phyloP scores from a whole-genome alignment of 1,140 invertebrate species.

The Cephus cinctus region DNA sequence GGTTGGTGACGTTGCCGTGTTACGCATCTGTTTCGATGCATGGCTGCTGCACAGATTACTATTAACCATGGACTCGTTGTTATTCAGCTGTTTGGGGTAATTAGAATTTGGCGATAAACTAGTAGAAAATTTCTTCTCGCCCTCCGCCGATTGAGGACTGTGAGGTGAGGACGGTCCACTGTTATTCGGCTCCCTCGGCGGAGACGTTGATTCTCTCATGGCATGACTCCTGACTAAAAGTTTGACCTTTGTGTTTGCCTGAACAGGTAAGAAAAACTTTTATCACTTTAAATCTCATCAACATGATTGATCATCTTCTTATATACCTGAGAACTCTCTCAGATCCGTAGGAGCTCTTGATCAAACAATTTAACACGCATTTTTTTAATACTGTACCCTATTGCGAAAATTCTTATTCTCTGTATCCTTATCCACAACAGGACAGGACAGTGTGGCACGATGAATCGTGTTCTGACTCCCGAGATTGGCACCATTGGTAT shows the following conservation, averaged over 20 bases:
- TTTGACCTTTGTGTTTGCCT: slow-evolving; percentile 75
- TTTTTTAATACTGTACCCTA: too few relatives aligned
- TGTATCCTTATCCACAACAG: slow-evolving; percentile 37
- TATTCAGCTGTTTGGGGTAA: slow-evolving; percentile 38
- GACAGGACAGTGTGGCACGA: slow-evolving; percentile 20
- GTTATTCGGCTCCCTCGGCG: slow-evolving; percentile 70
- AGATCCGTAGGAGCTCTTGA: too few relatives aligned
- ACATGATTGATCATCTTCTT: slow-evolving; percentile 1
- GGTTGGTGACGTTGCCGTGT: slow-evolving; percentile 45
- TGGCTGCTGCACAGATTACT: slow-evolving; percentile 44
- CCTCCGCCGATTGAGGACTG: slow-evolving; percentile 36
- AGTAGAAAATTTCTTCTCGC: slow-evolving; percentile 34
- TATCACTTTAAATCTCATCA: slow-evolving; percentile 9
- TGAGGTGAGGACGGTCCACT: slow-evolving; percentile 47
- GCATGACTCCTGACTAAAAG: slow-evolving; percentile 85
- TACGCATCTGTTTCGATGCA: slow-evolving; percentile 47
- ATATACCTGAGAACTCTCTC: slow-evolving; percentile 5
- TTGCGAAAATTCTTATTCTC: slow-evolving; percentile 50
- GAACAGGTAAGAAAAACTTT: slow-evolving; percentile 12
- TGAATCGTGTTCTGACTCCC: slow-evolving; percentile 23
- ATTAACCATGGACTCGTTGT: slow-evolving; percentile 51
- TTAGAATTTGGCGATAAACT: slow-evolving; percentile 33
- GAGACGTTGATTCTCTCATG: slow-evolving; percentile 82
- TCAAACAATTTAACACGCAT: too few relatives aligned
- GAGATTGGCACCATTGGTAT: slow-evolving; percentile 32